phyloP scores from a whole-genome alignment of 2,888 invertebrate genomes.

The Coenonympha glycerion region DNA sequence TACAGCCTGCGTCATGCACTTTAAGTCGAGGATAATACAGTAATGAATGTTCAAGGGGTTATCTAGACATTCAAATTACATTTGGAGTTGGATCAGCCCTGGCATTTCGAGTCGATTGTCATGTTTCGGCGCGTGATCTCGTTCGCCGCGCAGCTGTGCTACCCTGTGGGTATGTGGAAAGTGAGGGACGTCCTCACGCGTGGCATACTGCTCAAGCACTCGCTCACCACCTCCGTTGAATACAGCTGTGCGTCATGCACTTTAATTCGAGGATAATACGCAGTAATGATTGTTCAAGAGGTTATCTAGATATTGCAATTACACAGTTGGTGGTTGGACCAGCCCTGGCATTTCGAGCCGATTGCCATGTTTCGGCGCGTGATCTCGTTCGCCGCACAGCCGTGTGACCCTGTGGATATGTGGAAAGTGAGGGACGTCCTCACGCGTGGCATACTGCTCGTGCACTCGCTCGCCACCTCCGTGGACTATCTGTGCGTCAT shows the following conservation, averaged over 20 bases:
- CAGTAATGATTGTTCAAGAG: too few species aligned
- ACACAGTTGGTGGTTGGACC: conserved; percentile 57
- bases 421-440: conserved; percentile 68
- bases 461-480: conserved; percentile 66
- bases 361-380: conserved; percentile 43
- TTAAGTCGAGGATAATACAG: too few species aligned
- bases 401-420: conserved; percentile 40
- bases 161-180: conserved; percentile 50
- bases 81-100: conserved; percentile 56
- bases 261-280: too few species aligned
- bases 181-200: conserved; percentile 65
- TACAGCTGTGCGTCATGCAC: conserved; percentile 71
- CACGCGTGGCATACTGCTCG: conserved; percentile 58
- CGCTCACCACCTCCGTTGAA: conserved; percentile 67
- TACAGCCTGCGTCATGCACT: conserved; percentile 71
- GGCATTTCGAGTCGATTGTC: conserved; percentile 50
- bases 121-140: conserved; percentile 44
- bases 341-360: conserved; percentile 56
- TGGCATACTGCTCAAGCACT: conserved; percentile 60
- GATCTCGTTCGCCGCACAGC: conserved; percentile 38
- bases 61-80: neutral
- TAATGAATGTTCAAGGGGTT: too few species aligned
- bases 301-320: too few species aligned
- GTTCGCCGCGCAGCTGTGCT: conserved; percentile 38
- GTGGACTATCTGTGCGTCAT: conserved; percentile 69